Evolutionary conservation across 2,797 vertebrate species (phyloP).

Genomic region (Sylvia borin): DNA sequence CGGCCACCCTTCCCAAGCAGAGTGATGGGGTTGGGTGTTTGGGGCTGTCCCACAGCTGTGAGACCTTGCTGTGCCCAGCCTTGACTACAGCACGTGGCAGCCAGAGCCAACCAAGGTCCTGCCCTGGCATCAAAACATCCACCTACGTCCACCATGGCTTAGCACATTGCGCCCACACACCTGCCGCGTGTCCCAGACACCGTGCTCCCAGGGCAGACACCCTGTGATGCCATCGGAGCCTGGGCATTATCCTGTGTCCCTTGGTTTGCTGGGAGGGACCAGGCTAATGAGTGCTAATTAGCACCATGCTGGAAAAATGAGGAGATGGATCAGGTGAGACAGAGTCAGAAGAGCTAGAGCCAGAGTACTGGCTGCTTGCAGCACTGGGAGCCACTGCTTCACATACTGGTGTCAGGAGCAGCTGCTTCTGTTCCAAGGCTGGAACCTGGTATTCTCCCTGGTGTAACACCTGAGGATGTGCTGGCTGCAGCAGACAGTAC

Average conservation of each 20-base stretch:
- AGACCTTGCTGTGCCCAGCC: accelerated
- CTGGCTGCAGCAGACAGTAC: not conserved
- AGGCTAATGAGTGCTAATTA: not conserved
- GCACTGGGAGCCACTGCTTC: not conserved
- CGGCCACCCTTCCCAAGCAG: accelerated
- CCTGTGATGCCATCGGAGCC: accelerated
- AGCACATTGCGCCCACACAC: accelerated
- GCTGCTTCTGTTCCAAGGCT: not conserved
- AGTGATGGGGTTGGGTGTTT: not conserved
- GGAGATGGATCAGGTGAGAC: not conserved
- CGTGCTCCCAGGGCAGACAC: not conserved
- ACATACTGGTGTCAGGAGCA: not conserved
- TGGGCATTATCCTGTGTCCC: not conserved
- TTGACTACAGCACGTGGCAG: accelerated
- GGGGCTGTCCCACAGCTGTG: not conserved
- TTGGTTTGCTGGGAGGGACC: not conserved
- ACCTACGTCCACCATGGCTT: not conserved
- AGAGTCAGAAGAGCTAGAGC: not conserved
- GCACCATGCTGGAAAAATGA: not conserved
- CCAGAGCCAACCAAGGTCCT: not conserved
- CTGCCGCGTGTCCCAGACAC: accelerated
- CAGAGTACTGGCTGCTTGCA: not conserved
- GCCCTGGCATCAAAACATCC: not conserved
- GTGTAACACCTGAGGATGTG: not conserved
- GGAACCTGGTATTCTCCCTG: not conserved